Percentiles rank a stretch among this genome's conserved stretches.
These are phyloP conservation scores for Drosophila bocqueti DNA, from an alignment of 1,140 invertebrate species.

Conservation along the genomic window DNA sequence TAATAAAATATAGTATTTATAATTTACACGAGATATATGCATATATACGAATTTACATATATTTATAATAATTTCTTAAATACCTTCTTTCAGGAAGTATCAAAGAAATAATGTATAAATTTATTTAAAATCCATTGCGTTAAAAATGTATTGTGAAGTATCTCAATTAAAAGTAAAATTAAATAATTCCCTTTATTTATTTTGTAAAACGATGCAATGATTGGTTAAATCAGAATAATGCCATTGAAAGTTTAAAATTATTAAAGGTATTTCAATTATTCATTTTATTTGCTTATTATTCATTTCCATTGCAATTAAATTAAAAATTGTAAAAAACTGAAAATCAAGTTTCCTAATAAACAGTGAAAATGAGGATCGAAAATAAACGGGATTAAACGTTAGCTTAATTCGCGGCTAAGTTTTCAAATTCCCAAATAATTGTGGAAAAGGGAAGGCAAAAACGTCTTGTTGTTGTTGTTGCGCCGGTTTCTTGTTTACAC, in stretches of 20 bases:
- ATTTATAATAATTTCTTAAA: too few relatives aligned
- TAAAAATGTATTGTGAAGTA: background rate
- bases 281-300: too few relatives aligned
- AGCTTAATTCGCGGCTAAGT: background rate
- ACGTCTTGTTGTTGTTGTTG: conserved; percentile 10
- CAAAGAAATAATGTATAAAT: too few relatives aligned
- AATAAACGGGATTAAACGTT: background rate
- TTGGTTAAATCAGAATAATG: background rate
- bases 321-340: background rate
- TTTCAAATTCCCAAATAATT: background rate
- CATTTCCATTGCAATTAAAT: background rate
- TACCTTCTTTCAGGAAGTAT: too few relatives aligned
- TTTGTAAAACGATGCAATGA: background rate
- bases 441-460: background rate
- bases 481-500: conserved; percentile 17
- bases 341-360: background rate
- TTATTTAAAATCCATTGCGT: background rate
- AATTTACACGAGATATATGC: too few relatives aligned
- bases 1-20: too few relatives aligned
- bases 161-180: background rate
- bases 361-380: too few relatives aligned
- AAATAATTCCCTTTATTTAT: too few relatives aligned
- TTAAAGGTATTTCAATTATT: too few relatives aligned
- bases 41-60: too few relatives aligned
- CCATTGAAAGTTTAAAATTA: too few relatives aligned